These are phyloP conservation scores for Gadus macrocephalus DNA, from an alignment of 2,113 vertebrate species.

Conservation along the genomic window DNA sequence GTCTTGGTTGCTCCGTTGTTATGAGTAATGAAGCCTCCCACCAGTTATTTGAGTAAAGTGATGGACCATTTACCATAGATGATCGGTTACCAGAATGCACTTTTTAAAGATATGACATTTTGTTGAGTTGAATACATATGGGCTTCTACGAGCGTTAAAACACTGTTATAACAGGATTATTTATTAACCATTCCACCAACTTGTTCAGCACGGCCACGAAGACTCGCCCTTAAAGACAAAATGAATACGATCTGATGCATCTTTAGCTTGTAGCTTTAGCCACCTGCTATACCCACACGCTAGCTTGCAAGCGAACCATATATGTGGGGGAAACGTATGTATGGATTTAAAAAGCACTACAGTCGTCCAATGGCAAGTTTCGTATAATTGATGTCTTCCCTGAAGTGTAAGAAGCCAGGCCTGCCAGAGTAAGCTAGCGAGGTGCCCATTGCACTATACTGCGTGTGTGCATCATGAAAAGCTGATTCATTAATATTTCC, in stretches of 20 bases:
- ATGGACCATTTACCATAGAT: no score
- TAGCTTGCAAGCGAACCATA: neutral
- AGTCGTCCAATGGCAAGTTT: neutral
- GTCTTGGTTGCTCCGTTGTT: no score
- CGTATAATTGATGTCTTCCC: neutral
- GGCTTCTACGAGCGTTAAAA: no score
- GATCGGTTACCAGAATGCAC: no score
- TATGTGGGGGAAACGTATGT: neutral
- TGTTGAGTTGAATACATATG: no score
- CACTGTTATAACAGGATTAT: no score
- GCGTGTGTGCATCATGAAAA: no score
- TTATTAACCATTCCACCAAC: neutral
- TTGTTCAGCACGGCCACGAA: constrained; percentile 1
- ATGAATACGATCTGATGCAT: constrained; percentile 34
- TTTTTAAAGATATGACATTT: no score
- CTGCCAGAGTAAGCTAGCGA: constrained; percentile 30
- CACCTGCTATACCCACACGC: neutral
- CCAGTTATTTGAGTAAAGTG: no score
- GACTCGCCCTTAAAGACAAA: constrained; percentile 38
- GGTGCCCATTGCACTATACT: constrained; percentile 43
- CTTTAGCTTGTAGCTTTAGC: constrained; percentile 51
- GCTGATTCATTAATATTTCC: no score
- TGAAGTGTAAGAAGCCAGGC: constrained; percentile 6
- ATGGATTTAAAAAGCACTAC: neutral
- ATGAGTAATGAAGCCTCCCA: no score